A percentile compares a stretch with the other conserved stretches of the same genome.
Evolutionary conservation across 2,797 vertebrate genomes (phyloP).

Genomic region (Enteromius viviparus): DNA sequence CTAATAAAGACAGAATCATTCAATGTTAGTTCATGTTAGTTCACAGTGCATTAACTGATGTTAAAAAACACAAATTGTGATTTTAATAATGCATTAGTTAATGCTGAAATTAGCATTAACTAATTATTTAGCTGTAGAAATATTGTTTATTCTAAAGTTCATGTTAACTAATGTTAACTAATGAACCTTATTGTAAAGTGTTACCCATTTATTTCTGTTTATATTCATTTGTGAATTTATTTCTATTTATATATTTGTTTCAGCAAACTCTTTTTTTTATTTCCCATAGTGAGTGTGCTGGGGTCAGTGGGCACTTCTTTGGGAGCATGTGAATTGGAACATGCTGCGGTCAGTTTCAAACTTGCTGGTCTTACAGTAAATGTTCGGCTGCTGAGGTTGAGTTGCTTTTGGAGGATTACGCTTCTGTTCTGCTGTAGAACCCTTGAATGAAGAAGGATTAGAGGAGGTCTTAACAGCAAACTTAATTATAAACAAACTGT

Average conservation of each 20-base stretch:
- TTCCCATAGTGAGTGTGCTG: background rate
- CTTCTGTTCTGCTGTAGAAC: conserved; percentile 47
- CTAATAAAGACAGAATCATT: too few species aligned
- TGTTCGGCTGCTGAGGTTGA: conserved; percentile 33
- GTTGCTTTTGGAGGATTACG: conserved; percentile 45
- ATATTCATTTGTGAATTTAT: background rate
- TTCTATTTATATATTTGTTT: background rate
- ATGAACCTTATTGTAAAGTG: too few species aligned
- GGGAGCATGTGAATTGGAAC: background rate
- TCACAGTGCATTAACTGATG: too few species aligned
- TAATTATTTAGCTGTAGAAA: too few species aligned
- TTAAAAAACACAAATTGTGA: too few species aligned
- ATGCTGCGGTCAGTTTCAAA: conserved; percentile 9
- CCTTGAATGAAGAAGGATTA: conserved; percentile 54
- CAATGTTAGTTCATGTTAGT: too few species aligned
- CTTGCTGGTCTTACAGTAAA: conserved; percentile 28
- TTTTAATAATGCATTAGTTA: too few species aligned
- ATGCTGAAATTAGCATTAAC: too few species aligned
- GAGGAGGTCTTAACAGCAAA: conserved; percentile 45
- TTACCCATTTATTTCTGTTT: background rate
- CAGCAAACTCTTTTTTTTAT: background rate
- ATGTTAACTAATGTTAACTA: too few species aligned
- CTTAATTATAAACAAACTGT: conserved; percentile 52
- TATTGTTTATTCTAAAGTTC: too few species aligned
- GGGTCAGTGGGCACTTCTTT: background rate